Base-by-base conservation (phyloP, 2,113 vertebrate genomes). In the Siniperca knerii region DNA sequence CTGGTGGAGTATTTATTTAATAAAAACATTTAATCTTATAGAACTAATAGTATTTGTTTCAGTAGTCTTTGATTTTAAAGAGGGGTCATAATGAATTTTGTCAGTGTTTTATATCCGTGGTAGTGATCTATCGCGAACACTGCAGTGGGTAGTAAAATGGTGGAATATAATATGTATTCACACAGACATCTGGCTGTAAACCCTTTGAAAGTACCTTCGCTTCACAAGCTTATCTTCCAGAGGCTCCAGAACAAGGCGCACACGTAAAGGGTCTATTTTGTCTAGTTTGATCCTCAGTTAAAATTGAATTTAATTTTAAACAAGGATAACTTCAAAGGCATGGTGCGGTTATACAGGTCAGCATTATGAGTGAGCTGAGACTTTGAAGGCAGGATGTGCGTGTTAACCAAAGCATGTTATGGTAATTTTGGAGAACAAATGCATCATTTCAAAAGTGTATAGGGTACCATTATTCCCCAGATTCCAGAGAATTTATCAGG, bases 281-380 rank as follows among this genome's bases (percentile, higher is more conserved):
- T 84, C 75, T 72, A 78, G 80, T 81, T 82, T 88, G 85, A 90
- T 89, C 80, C 79, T 64, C 58, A 66, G 61, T 80, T 81, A 40
- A 79, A 91, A 87, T 64, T 58, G 21, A 71, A 87, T 82, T 79
- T 65, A 76, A 91, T 88, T 70, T 88, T 67, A 80, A 82, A 91
- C 81, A 84, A 90, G 75, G 58, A 60, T 71, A 62, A 82, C 87
- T 88, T 91, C 89, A 91, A 93, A 93, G 86, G 82, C 69, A 21
- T 16, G 23, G 21, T 11, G 69, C 29, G 35, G 68, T 29, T 81
- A 77, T 64, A 78, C 87, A 78, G 87, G 89, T 88, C 81, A 83
- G 82, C 60, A 46, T 70, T 69, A 76, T 50, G 68, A 77, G 70
- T n/a, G 75, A 77, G 77, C 75, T 20, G 66, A 81, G 62, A 78